phyloP scores from a whole-genome alignment of 35 echinoderm and acorn worm species.

The Apostichopus californicus region DNA sequence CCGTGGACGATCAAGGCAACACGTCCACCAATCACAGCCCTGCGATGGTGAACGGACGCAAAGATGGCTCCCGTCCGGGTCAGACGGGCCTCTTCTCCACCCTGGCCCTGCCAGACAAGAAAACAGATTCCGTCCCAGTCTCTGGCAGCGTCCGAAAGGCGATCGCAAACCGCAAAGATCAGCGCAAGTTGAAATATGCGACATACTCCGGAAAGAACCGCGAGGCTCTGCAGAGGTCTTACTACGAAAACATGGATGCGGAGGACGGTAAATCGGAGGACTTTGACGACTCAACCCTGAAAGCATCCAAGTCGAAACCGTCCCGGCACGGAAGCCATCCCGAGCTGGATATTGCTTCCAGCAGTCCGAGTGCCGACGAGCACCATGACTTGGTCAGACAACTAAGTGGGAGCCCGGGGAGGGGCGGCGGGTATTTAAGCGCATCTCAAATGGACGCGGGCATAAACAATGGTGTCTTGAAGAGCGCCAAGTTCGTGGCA shows the following conservation, averaged over 20 bases:
- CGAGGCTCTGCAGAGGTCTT: constrained; percentile 63
- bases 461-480: constrained; percentile 54
- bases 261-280: constrained; percentile 57
- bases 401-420: constrained; percentile 2
- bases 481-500: constrained; percentile 79
- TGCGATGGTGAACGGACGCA: constrained; percentile 36
- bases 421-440: not conserved
- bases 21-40: not conserved
- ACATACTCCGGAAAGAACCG: constrained; percentile 79
- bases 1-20: not conserved
- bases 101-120: constrained; percentile 26
- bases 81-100: not conserved
- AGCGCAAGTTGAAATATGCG: constrained; percentile 80
- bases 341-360: not conserved
- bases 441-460: not conserved
- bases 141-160: constrained; percentile 69
- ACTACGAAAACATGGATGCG: constrained; percentile 78
- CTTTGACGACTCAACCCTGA: constrained; percentile 43
- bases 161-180: constrained; percentile 58
- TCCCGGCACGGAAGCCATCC: constrained; percentile 8
- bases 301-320: constrained; percentile 24
- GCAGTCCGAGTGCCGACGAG: not conserved
- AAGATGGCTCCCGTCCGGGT: not conserved
- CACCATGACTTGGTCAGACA: constrained; percentile 11
- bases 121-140: constrained; percentile 17